Base-by-base conservation (phyloP, 2,797 vertebrate species). In the Arrhamphus sclerolepis region DNA sequence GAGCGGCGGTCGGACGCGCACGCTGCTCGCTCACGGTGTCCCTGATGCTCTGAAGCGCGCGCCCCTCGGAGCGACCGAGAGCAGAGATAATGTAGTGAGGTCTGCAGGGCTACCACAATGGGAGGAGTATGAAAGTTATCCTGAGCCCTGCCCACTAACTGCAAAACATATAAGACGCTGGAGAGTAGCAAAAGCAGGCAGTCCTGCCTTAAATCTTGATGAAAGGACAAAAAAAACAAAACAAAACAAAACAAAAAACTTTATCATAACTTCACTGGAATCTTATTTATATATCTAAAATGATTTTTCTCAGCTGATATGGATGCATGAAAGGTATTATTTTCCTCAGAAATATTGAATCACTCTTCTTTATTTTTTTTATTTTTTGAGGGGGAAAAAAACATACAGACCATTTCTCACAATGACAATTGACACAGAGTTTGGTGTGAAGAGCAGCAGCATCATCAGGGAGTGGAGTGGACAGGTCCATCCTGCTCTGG, bases 401-500 rank as follows among this genome's bases (percentile, higher is more conserved):
- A 44, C 72, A 19, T 41, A 42, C 24, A 65, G 64, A 58, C 17
- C 20, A 18, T 46, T 46, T 46, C 61, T 58, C 64, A 66, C 34
- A 22, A 93, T 91, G 92, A 75, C 84, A 31, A 44, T 72, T 73
- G 88, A 92, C 60, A 28, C 76, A 7, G 92, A 93, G 62, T 88
- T 88, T 78, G 87, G 67, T 42, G 75, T 92, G 73, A 87, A 91
- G 78, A 74, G 87, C 20, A 87, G 86, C 84, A 79, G 89, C 85
- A 79, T 77, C 81, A 83, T 80, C 62, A 89, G 73, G 56, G 92
- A 92, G 55, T 94, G 92, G 93, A 87, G 86, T 28, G 88, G 88
- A 70, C 91, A 92, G 81, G 83, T 94, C 65, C 94, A 93, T 70
- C 91, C 93, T 2, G 92, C 91, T 69, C 88, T 95, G 51, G 80